Evolutionary conservation across 2,888 invertebrate genomes (phyloP).

Genomic region (Drosophila mercatorum): DNA sequence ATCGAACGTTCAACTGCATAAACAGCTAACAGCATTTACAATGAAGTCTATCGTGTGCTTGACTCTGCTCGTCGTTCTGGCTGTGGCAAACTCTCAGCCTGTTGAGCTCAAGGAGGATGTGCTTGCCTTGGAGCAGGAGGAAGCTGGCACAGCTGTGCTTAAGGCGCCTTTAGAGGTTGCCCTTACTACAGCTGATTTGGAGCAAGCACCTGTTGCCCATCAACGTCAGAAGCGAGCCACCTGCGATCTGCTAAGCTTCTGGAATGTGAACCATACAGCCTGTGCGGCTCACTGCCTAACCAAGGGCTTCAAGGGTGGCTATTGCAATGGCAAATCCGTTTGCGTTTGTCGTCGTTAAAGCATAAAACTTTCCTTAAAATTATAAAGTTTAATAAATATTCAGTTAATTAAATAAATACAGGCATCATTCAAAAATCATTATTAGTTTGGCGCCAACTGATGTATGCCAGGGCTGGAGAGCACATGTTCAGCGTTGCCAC

Average conservation of each 20-base stretch:
- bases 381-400: background rate
- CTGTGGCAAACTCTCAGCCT: constrained; percentile 36
- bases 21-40: constrained; percentile 2
- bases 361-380: background rate
- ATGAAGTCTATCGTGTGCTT: constrained; percentile 43
- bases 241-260: constrained; percentile 83
- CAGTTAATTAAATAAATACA: background rate
- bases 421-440: no score
- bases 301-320: constrained; percentile 82
- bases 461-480: no score
- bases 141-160: background rate
- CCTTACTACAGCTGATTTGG: background rate
- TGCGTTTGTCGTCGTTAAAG: constrained; percentile 82
- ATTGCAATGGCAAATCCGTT: constrained; percentile 81
- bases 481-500: no score
- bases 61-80: constrained; percentile 19
- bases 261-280: constrained; percentile 80
- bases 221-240: constrained; percentile 84
- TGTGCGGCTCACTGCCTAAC: constrained; percentile 84
- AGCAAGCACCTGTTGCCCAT: constrained; percentile 3
- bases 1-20: background rate
- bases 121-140: background rate
- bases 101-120: constrained; percentile 1
- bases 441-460: no score
- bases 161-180: background rate